Base-by-base conservation (phyloP, 2,797 vertebrate genomes). In the Cossypha niveicapilla region DNA sequence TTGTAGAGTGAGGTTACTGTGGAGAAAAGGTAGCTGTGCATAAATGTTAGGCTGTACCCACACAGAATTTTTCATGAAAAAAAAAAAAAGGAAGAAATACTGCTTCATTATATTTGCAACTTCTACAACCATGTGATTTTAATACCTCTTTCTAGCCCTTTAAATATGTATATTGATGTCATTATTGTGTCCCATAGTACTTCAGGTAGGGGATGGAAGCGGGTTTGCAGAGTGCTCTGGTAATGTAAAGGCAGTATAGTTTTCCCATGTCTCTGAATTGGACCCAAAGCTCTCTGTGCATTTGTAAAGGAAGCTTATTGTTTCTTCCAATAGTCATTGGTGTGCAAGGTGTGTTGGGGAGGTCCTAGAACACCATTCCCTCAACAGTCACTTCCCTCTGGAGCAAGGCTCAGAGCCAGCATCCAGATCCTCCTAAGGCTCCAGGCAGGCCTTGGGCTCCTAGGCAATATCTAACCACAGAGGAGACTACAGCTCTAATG, bases 371-470 rank as follows among this genome's bases (percentile, higher is more conserved):
- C 8, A 37, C 32, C 32, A 17, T 8, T 45, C 10, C 10, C 50
- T 54, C 6, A n/a, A 16, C 5, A 17, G 27, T 8, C 32, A 8
- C 27, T 65, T 65, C 32, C 1, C 0, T n/a, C 50, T 65, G 22
- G 22, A 25, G 22, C 1, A 0, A 37, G 22, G 11, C n/a, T 54
- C 0, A 0, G 10, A 45, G 13, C 10, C 10, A 5, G 6, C 5
- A 5, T n/a, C 17, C 17, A 1, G 32, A 65, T 37, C 17, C 8
- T 54, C 32, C 32, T 37, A 7, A 45, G 32, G 32, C 32, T 45
- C 25, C 74, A 65, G 32, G 27, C 21, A 45, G 32, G 25, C 27
- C 41, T n/a, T 45, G 50, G 13, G 41, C 27, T 45, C 39, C 39
- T 24, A 1, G 18, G 39, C 17, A 37, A 1, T 17, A 45, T 8